Evolutionary conservation across 2,797 vertebrate species (phyloP).

Genomic region (Coracias cyanogaster): DNA sequence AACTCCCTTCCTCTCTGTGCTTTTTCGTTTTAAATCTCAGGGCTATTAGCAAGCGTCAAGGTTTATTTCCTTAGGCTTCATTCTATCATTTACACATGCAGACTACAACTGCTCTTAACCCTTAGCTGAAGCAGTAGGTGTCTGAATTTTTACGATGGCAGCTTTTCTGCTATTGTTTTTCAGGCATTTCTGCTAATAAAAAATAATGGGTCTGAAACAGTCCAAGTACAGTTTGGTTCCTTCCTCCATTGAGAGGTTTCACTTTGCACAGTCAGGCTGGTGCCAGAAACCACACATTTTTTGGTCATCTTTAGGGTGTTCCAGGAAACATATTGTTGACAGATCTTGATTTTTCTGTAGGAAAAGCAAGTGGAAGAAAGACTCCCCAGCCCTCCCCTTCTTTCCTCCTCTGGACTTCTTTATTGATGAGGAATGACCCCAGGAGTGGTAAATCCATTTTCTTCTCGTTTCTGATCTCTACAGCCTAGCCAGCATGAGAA

Average conservation of each 20-base stretch:
- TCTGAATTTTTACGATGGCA: background rate
- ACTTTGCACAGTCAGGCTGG: background rate
- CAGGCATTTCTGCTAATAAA: slow-evolving; percentile 21
- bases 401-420: background rate
- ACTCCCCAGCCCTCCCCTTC: background rate
- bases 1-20: background rate
- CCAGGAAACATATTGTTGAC: slow-evolving; percentile 50
- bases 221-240: slow-evolving; percentile 10
- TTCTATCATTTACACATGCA: background rate
- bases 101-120: background rate
- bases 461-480: background rate
- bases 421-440: background rate
- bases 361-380: slow-evolving; percentile 20
- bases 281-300: slow-evolving; percentile 65
- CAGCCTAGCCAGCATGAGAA: background rate
- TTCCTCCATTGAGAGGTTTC: slow-evolving; percentile 41
- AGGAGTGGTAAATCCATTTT: background rate
- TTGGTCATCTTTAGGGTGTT: slow-evolving; percentile 61
- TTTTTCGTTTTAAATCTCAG: background rate
- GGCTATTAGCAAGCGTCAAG: background rate
- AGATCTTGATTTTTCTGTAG: slow-evolving; percentile 30
- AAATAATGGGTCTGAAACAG: slow-evolving; percentile 41
- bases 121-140: slow-evolving; percentile 13
- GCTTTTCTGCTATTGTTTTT: slow-evolving; percentile 27
- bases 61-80: background rate